These are phyloP conservation scores for Stomorhina lunata DNA, from an alignment of 2,888 invertebrate genomes.

Conservation along the genomic window DNA sequence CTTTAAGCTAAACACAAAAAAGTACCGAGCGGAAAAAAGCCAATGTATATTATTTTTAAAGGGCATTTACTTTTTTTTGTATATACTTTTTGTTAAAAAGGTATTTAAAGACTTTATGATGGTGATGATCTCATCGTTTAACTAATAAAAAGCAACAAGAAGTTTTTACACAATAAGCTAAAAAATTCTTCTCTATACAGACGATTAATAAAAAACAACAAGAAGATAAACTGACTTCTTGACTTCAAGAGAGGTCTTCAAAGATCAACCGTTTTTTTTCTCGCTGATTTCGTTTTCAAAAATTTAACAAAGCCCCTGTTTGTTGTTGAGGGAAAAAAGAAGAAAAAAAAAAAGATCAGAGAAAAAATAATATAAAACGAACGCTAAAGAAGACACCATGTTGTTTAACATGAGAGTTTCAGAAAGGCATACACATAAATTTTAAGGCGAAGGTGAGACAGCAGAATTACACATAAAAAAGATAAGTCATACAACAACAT, in stretches of 20 bases:
- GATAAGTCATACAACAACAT: constrained; percentile 19
- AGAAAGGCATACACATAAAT: constrained; percentile 8
- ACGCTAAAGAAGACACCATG: constrained; percentile 49
- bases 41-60: constrained; percentile 9
- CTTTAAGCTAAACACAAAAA: constrained; percentile 15
- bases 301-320: constrained; percentile 55
- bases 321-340: constrained; percentile 13
- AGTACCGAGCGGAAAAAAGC: neutral
- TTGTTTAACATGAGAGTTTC: constrained; percentile 40
- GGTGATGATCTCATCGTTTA: constrained; percentile 64
- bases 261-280: constrained; percentile 46
- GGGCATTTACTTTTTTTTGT: constrained; percentile 21
- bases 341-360: neutral
- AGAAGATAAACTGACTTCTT: constrained; percentile 53
- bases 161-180: constrained; percentile 17
- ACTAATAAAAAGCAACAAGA: constrained; percentile 19
- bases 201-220: constrained; percentile 22
- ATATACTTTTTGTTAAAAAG: constrained; percentile 13
- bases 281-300: constrained; percentile 5
- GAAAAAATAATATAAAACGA: neutral
- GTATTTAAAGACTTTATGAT: constrained; percentile 31
- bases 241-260: constrained; percentile 60
- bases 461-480: constrained; percentile 38
- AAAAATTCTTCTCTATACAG: constrained; percentile 9
- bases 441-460: constrained; percentile 59